Evolutionary conservation across 1,140 invertebrate genomes (phyloP).

Genomic region (Conus ventricosus): DNA sequence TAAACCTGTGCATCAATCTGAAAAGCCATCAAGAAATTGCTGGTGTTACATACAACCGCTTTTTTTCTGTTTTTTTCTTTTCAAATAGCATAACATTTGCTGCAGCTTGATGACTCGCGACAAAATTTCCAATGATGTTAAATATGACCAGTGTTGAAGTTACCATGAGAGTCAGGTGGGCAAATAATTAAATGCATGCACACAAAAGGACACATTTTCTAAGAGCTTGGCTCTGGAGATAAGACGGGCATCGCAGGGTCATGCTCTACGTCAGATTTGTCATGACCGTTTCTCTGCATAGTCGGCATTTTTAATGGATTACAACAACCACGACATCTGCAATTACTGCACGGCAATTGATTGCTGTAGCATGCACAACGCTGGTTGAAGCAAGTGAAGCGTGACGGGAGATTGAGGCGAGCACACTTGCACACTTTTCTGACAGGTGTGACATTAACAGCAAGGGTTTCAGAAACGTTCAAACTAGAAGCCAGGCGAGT

Average conservation of each 20-base stretch:
- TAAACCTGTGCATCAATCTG: too few species aligned
- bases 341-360: slow-evolving; percentile 87
- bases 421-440: slow-evolving; percentile 86
- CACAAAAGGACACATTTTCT: not conserved
- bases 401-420: slow-evolving; percentile 91
- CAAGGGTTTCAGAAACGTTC: slow-evolving; percentile 23
- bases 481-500: slow-evolving; percentile 29
- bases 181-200: not conserved
- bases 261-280: slow-evolving; percentile 31
- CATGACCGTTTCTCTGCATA: slow-evolving; percentile 32
- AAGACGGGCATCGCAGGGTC: slow-evolving; percentile 45
- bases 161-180: too few species aligned
- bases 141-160: too few species aligned
- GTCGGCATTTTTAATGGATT: slow-evolving; percentile 81
- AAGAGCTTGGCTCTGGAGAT: slow-evolving; percentile 41
- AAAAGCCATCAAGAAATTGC: too few species aligned
- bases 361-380: slow-evolving; percentile 93
- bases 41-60: too few species aligned
- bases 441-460: not conserved
- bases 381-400: slow-evolving; percentile 93
- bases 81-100: too few species aligned
- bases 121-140: too few species aligned
- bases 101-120: too few species aligned
- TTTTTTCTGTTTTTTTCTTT: too few species aligned
- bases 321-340: slow-evolving; percentile 91